phyloP scores from a whole-genome alignment of 1,140 invertebrate genomes.

The Hestina assimilis region DNA sequence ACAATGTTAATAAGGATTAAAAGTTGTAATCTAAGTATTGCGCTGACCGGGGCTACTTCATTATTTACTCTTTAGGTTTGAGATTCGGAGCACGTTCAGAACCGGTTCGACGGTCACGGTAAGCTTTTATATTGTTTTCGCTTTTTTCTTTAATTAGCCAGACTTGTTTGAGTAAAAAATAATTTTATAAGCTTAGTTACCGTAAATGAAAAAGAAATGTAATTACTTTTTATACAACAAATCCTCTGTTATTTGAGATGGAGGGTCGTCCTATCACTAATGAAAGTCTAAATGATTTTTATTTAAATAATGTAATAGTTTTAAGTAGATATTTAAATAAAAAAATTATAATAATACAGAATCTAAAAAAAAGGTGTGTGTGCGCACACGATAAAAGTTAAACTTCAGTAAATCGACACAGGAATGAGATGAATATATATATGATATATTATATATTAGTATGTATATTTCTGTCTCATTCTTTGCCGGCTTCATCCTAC shows the following conservation, averaged over 20 bases:
- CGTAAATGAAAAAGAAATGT: conserved; percentile 7
- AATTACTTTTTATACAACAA: no score
- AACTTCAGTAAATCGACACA: no score
- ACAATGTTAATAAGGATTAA: conserved; percentile 8
- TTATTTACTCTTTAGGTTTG: conserved; percentile 46
- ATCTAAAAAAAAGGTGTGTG: not conserved
- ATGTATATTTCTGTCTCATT: no score
- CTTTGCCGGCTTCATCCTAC: no score
- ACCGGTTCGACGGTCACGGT: conserved; percentile 29
- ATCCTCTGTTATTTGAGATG: no score
- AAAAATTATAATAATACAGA: not conserved
- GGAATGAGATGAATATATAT: no score
- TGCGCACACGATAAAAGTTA: not conserved
- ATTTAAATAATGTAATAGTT: not conserved
- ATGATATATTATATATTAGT: no score
- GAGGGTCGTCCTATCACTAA: not conserved
- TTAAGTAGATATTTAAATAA: no score
- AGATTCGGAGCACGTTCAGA: conserved; percentile 38
- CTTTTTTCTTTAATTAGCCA: conserved; percentile 48
- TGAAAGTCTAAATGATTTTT: not conserved
- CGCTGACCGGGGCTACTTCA: conserved; percentile 29
- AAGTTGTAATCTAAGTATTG: conserved; percentile 1
- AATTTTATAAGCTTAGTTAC: conserved; percentile 21
- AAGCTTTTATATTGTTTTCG: conserved; percentile 46
- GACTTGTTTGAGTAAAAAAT: conserved; percentile 34